These are phyloP conservation scores for Rhagoletis zephyria DNA, from an alignment of 1,140 invertebrate species.

Conservation along the genomic window DNA sequence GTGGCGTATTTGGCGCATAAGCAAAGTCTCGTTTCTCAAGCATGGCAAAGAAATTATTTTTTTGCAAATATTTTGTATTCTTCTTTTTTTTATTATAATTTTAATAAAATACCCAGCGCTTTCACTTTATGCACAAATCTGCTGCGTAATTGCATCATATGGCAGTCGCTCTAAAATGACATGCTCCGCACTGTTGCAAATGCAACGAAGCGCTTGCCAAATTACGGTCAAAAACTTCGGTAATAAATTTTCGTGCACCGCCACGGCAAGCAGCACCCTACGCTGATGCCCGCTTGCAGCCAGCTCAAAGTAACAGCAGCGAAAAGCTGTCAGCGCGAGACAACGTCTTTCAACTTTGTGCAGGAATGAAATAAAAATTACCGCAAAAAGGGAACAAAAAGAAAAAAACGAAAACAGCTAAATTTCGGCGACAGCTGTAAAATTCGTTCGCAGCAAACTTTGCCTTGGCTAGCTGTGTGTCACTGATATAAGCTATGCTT, in stretches of 20 bases:
- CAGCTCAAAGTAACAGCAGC: not conserved
- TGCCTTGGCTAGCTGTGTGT: not conserved
- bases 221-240: constrained; percentile 18
- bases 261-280: not conserved
- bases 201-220: not conserved
- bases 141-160: not conserved
- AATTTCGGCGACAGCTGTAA: not conserved
- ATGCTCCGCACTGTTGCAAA: not conserved
- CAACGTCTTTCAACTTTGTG: not conserved
- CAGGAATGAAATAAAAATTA: not conserved
- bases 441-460: not conserved
- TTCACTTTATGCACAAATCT: not conserved
- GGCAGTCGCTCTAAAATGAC: not conserved
- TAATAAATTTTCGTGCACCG: not conserved
- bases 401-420: not conserved
- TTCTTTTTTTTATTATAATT: not conserved
- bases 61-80: not conserved
- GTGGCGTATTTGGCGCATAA: too few species aligned
- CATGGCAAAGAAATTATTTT: not conserved
- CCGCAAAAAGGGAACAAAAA: not conserved
- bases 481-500: not conserved
- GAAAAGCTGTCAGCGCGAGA: constrained; percentile 13
- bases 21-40: not conserved
- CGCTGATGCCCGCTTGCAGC: not conserved
- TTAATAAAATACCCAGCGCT: not conserved